Percentiles rank a stretch among this genome's conserved stretches.
Conservation (phyloP, 2,888 invertebrate genomes). For the Endotricha flammealis region DNA sequence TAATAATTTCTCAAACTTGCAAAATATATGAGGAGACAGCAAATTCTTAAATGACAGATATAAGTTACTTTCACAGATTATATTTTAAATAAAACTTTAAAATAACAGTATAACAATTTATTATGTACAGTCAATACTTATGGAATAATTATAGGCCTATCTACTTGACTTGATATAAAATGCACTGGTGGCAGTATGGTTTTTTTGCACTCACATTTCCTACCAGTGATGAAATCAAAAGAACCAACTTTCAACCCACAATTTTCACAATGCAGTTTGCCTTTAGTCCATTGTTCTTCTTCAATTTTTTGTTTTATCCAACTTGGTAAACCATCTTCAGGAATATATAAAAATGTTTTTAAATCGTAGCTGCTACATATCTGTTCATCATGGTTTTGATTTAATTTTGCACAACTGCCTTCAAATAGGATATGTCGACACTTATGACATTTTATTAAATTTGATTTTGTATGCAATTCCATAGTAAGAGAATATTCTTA, state of each 20-base stretch:
- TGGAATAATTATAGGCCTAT: too few species aligned
- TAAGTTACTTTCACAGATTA: too few species aligned
- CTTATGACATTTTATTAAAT: constrained; percentile 61
- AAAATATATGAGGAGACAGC: too few species aligned
- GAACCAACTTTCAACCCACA: constrained; percentile 81
- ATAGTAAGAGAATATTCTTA: too few species aligned
- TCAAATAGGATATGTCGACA: constrained; percentile 56
- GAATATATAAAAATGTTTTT: constrained; percentile 65
- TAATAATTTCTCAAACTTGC: too few species aligned
- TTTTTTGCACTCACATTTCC: constrained; percentile 79
- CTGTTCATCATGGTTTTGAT: constrained; percentile 27
- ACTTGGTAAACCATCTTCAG: constrained; percentile 74
- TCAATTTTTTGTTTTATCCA: constrained; percentile 78
- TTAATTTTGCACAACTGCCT: constrained; percentile 27
- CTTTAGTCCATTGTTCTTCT: constrained; percentile 80
- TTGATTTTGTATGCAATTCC: neutral
- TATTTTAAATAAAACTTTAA: neutral
- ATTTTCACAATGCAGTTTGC: constrained; percentile 80
- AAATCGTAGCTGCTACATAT: constrained; percentile 47
- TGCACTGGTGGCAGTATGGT: constrained; percentile 78
- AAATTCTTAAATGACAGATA: too few species aligned
- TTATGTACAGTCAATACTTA: constrained; percentile 20
- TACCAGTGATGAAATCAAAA: constrained; percentile 82
- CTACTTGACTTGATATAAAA: constrained; percentile 81
- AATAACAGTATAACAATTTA: constrained; percentile 5